These are phyloP conservation scores for Scomberomorus guttatus DNA, from an alignment of 2,797 vertebrate species.

Conservation along the genomic window DNA sequence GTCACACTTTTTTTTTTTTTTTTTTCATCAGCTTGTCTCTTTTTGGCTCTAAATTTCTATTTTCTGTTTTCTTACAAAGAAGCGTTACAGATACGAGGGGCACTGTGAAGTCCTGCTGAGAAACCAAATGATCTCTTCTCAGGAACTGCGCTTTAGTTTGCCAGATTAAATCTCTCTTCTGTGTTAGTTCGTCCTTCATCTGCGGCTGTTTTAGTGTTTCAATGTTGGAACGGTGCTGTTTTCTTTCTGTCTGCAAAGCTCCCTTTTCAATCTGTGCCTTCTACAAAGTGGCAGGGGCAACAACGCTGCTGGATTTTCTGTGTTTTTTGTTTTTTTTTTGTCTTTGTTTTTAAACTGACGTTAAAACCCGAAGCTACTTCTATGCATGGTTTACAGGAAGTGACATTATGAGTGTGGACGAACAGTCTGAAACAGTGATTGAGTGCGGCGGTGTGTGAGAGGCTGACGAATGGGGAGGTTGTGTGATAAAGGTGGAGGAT, in stretches of 20 bases:
- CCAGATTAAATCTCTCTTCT: slow-evolving; percentile 21
- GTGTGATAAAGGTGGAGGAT: slow-evolving; percentile 39
- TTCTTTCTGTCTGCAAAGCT: background rate
- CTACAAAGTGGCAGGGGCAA: slow-evolving; percentile 31
- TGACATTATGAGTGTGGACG: background rate
- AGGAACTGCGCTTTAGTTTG: slow-evolving; percentile 58
- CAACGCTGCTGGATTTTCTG: slow-evolving; percentile 19
- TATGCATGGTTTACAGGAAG: slow-evolving; percentile 20
- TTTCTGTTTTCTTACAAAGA: slow-evolving; percentile 1
- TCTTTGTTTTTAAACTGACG: background rate
- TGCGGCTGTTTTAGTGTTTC: slow-evolving; percentile 20
- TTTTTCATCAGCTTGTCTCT: background rate
- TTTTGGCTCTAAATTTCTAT: background rate
- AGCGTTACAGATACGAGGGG: background rate
- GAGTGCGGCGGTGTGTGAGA: background rate
- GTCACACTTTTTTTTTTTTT: background rate
- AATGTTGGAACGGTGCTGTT: background rate
- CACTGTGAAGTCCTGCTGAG: slow-evolving; percentile 38
- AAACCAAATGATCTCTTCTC: slow-evolving; percentile 71
- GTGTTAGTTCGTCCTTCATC: slow-evolving; percentile 19
- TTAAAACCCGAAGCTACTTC: slow-evolving; percentile 27
- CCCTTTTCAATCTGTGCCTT: slow-evolving; percentile 69
- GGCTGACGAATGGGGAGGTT: background rate
- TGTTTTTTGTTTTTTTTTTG: background rate
- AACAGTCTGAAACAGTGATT: background rate